A percentile compares a stretch with the other conserved stretches of the same genome.
These are phyloP conservation scores for Synanthedon andrenaeformis DNA, from an alignment of 2,888 invertebrate genomes.

Conservation along the genomic window DNA sequence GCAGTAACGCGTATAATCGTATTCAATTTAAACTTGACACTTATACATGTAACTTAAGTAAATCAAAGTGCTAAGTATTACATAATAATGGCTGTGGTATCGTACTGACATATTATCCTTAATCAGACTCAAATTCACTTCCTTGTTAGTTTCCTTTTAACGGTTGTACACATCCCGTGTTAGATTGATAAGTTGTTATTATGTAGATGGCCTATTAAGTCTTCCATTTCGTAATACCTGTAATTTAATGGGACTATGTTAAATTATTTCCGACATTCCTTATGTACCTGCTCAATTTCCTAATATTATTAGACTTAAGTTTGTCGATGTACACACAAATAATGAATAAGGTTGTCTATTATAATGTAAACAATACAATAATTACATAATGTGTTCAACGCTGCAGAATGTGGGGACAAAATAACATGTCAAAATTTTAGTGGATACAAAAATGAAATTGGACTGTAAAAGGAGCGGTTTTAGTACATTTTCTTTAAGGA, in stretches of 20 bases:
- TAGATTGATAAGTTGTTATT: slow-evolving; percentile 45
- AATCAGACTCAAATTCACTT: slow-evolving; percentile 40
- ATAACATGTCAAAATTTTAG: too few species aligned
- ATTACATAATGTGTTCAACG: background rate
- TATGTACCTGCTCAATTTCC: slow-evolving; percentile 53
- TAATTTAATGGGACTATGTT: slow-evolving; percentile 30
- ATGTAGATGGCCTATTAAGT: slow-evolving; percentile 48
- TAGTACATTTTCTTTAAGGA: too few species aligned
- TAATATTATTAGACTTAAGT: slow-evolving; percentile 16
- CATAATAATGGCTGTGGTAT: slow-evolving; percentile 66
- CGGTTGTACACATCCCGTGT: slow-evolving; percentile 28
- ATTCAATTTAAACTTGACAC: slow-evolving; percentile 30
- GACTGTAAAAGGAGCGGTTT: too few species aligned
- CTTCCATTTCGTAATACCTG: slow-evolving; percentile 60
- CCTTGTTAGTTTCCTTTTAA: slow-evolving; percentile 31
- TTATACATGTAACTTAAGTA: slow-evolving; percentile 19
- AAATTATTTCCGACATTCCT: slow-evolving; percentile 34
- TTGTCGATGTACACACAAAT: slow-evolving; percentile 6
- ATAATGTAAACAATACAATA: background rate
- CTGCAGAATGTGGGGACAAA: background rate
- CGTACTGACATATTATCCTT: slow-evolving; percentile 57
- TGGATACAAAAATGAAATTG: too few species aligned
- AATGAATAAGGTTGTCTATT: slow-evolving; percentile 5
- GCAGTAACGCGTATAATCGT: slow-evolving; percentile 25
- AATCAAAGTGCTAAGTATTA: slow-evolving; percentile 60